A percentile compares a stretch with the other conserved stretches of the same genome.
These are phyloP conservation scores for Doryteuthis pealeii DNA, from an alignment of 1,140 invertebrate genomes.

Conservation along the genomic window DNA sequence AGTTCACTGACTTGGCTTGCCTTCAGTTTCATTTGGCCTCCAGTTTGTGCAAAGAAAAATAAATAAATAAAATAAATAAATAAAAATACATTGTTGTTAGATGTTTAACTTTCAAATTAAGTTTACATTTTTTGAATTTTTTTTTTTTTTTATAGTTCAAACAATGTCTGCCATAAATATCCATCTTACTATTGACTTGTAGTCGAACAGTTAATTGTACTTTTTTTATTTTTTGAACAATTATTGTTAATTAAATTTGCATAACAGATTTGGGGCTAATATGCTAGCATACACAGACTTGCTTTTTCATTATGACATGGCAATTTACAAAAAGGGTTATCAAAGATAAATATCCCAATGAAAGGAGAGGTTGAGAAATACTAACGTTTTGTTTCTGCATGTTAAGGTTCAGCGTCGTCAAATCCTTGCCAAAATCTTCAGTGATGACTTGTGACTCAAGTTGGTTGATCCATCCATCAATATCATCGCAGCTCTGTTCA, in stretches of 20 bases:
- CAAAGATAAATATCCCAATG: neutral
- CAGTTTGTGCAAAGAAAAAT: constrained; percentile 61
- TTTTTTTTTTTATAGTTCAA: neutral
- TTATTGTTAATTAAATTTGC: no score
- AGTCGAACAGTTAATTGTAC: no score
- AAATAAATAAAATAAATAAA: constrained; percentile 15
- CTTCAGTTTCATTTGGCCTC: constrained; percentile 58
- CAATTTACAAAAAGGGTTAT: no score
- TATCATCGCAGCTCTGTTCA: constrained; percentile 96
- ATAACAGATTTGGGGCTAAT: no score
- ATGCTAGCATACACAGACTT: no score
- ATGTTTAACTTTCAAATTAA: neutral
- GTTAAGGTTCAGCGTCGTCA: constrained; percentile 96
- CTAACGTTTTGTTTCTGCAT: constrained; percentile 95
- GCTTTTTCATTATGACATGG: no score
- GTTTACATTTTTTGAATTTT: neutral
- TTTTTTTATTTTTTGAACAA: no score
- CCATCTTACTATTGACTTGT: no score
- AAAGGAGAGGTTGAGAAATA: constrained; percentile 10
- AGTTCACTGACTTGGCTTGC: constrained; percentile 77
- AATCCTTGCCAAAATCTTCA: constrained; percentile 85
- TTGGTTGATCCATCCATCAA: constrained; percentile 97
- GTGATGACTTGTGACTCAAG: constrained; percentile 97
- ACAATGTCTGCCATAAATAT: no score
- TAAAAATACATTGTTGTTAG: neutral